A percentile compares a stretch with the other conserved stretches of the same genome.
phyloP scores from a whole-genome alignment of 2,888 invertebrate species.

The Parnassius apollo region DNA sequence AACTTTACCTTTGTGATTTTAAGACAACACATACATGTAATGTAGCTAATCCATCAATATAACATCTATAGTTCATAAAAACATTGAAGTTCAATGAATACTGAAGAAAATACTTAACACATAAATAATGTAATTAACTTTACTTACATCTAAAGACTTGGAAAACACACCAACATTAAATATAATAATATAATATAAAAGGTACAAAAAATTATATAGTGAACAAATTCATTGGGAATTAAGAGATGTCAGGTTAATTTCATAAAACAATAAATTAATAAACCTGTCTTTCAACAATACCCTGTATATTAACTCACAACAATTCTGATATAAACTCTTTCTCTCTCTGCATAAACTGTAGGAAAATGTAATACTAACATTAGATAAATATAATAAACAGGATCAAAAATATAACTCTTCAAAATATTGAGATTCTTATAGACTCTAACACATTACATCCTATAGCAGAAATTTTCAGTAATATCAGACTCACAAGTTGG shows the following conservation, averaged over 20 bases:
- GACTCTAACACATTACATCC: constrained; percentile 59
- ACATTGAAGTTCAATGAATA: constrained; percentile 59
- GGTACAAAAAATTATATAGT: constrained; percentile 21
- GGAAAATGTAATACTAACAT: constrained; percentile 70
- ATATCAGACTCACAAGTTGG: constrained; percentile 72
- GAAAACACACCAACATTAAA: constrained; percentile 63
- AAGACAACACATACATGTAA: constrained; percentile 57
- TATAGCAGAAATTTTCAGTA: constrained; percentile 70
- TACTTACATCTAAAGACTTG: constrained; percentile 49
- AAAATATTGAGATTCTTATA: constrained; percentile 76
- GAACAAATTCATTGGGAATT: constrained; percentile 32
- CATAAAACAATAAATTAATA: constrained; percentile 37
- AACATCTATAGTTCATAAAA: constrained; percentile 60
- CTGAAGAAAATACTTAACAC: constrained; percentile 72
- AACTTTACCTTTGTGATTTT: constrained; percentile 49
- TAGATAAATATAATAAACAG: constrained; percentile 64
- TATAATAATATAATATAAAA: constrained; percentile 31
- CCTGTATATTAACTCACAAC: constrained; percentile 73
- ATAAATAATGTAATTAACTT: constrained; percentile 51
- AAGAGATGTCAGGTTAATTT: constrained; percentile 47
- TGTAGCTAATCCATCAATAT: constrained; percentile 60
- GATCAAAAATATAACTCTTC: constrained; percentile 77
- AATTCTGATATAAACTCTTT: constrained; percentile 45
- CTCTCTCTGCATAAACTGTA: constrained; percentile 49
- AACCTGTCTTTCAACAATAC: constrained; percentile 54